Percentiles rank a stretch among this genome's conserved stretches.
Evolutionary conservation across 2,113 vertebrate species (phyloP).

Genomic region (Pandion haliaetus): DNA sequence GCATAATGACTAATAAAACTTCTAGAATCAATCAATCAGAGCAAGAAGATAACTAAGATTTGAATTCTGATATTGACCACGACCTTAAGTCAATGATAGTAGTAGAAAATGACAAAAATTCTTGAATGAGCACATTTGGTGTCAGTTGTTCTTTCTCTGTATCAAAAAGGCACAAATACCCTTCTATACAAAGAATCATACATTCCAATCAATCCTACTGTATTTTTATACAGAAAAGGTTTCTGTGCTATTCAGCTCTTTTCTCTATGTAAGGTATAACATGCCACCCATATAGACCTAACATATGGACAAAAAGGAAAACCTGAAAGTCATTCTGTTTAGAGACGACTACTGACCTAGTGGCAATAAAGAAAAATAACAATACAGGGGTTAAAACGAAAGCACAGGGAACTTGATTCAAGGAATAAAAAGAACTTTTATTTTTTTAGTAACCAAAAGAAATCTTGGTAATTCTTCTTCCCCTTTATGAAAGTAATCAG

Average conservation of each 20-base stretch:
- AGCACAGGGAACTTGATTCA: neutral
- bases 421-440: neutral
- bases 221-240: neutral
- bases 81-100: neutral
- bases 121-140: neutral
- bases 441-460: neutral
- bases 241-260: neutral
- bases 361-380: neutral
- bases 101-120: constrained; percentile 14
- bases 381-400: neutral
- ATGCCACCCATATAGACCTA: neutral
- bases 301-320: neutral
- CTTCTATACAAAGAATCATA: neutral
- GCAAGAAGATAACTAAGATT: neutral
- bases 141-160: neutral
- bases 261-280: neutral
- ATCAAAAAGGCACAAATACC: neutral
- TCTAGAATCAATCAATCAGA: constrained; percentile 2
- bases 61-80: neutral
- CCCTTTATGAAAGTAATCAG: neutral
- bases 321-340: neutral
- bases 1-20: neutral
- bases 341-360: neutral
- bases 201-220: neutral
- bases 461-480: neutral